A percentile compares a stretch with the other conserved stretches of the same genome.
These are phyloP conservation scores for Strigamia crassipes DNA, from an alignment of 2,888 invertebrate genomes.

Conservation along the genomic window DNA sequence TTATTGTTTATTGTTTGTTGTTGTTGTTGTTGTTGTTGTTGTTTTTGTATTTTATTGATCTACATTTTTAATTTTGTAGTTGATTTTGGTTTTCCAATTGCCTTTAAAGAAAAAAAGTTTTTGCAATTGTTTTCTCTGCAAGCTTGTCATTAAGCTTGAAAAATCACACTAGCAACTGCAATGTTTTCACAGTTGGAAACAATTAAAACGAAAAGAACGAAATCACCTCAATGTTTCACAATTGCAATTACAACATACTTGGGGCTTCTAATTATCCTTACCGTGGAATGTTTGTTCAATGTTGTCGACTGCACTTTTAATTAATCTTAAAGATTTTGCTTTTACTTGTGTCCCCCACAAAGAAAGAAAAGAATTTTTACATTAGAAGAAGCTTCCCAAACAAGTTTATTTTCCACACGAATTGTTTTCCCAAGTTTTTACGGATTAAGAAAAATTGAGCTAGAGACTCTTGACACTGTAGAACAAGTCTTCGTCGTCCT, in stretches of 20 bases:
- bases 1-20: no score
- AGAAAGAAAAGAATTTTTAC: neutral
- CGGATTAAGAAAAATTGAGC: neutral
- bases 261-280: slow-evolving; percentile 13
- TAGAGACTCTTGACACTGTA: neutral
- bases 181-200: slow-evolving; percentile 32
- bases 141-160: neutral
- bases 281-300: neutral
- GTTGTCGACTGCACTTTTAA: slow-evolving; percentile 18
- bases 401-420: neutral
- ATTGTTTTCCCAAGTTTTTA: neutral
- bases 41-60: no score
- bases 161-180: neutral
- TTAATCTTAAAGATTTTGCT: slow-evolving; percentile 17
- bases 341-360: neutral
- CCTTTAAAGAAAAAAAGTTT: neutral
- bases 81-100: neutral
- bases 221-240: slow-evolving; percentile 32
- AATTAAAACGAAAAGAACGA: neutral
- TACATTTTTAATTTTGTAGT: neutral
- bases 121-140: neutral
- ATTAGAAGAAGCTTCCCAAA: neutral
- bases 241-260: slow-evolving; percentile 29
- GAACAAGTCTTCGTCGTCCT: neutral
- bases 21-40: no score